These are phyloP conservation scores for Drosophila virilis DNA, from an alignment of 1,140 invertebrate species.

Conservation along the genomic window DNA sequence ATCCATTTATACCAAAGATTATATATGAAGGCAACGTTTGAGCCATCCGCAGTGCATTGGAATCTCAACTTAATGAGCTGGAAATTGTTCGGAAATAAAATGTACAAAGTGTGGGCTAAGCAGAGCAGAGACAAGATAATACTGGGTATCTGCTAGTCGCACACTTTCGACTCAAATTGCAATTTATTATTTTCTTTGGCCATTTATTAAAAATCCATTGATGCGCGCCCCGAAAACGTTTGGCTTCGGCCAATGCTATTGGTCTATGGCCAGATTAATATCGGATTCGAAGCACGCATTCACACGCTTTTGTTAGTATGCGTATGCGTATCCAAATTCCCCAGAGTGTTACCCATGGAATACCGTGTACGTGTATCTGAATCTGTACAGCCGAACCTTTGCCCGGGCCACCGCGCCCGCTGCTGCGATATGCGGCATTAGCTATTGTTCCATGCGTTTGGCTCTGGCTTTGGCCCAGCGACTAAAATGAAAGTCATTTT, in stretches of 20 bases:
- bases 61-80: too few relatives aligned
- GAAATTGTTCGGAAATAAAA: too few relatives aligned
- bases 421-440: constrained; percentile 52
- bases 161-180: background rate
- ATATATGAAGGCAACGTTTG: too few relatives aligned
- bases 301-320: constrained; percentile 70
- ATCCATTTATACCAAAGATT: too few relatives aligned
- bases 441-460: constrained; percentile 49
- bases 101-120: too few relatives aligned
- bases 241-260: constrained; percentile 7
- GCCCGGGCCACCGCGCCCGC: constrained; percentile 9
- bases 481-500: constrained; percentile 83
- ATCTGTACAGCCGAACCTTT: constrained; percentile 42
- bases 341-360: constrained; percentile 45
- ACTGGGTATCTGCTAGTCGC: background rate
- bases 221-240: constrained; percentile 45
- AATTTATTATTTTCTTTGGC: constrained; percentile 47
- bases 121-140: too few relatives aligned
- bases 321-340: constrained; percentile 82
- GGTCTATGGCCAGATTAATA: constrained; percentile 62
- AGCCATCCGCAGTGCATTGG: too few relatives aligned
- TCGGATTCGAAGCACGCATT: constrained; percentile 75
- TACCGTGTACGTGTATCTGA: constrained; percentile 43
- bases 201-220: constrained; percentile 81
- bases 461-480: constrained; percentile 10